These are phyloP conservation scores for Spermophilus dauricus DNA, from an alignment of 2,113 vertebrate genomes.

Conservation along the genomic window DNA sequence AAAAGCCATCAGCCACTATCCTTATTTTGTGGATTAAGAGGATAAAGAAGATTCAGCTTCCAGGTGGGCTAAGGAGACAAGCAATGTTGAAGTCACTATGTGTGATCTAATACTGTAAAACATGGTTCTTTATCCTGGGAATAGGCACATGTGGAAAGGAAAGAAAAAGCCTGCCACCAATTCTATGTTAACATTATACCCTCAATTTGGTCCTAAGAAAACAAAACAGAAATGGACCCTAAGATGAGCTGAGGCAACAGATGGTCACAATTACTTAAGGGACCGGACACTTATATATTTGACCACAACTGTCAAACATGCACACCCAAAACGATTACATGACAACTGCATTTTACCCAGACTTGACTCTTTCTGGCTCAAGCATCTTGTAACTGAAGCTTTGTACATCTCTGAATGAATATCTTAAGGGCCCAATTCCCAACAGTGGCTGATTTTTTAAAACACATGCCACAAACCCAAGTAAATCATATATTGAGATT, in stretches of 20 bases:
- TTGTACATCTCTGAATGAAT: constrained; percentile 67
- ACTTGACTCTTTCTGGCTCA: constrained; percentile 13
- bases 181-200: constrained; percentile 79
- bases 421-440: constrained; percentile 28
- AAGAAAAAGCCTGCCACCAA: constrained; percentile 30
- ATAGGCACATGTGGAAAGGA: not conserved
- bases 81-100: not conserved
- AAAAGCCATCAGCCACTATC: not conserved
- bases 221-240: constrained; percentile 83
- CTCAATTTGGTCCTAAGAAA: constrained; percentile 82
- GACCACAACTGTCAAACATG: constrained; percentile 12
- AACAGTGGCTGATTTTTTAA: constrained; percentile 56
- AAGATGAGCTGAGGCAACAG: constrained; percentile 85
- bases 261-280: constrained; percentile 87
- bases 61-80: constrained; percentile 60
- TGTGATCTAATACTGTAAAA: constrained; percentile 45
- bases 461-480: not conserved
- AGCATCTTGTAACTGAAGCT: constrained; percentile 54
- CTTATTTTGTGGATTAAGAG: not conserved
- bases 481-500: constrained; percentile 4
- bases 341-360: not conserved
- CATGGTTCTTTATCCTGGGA: constrained; percentile 15
- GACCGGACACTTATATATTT: constrained; percentile 45
- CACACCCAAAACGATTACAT: not conserved
- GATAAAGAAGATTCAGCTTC: not conserved